Evolutionary conservation across 1,140 invertebrate species (phyloP).

Genomic region (Drosophila athabasca): DNA sequence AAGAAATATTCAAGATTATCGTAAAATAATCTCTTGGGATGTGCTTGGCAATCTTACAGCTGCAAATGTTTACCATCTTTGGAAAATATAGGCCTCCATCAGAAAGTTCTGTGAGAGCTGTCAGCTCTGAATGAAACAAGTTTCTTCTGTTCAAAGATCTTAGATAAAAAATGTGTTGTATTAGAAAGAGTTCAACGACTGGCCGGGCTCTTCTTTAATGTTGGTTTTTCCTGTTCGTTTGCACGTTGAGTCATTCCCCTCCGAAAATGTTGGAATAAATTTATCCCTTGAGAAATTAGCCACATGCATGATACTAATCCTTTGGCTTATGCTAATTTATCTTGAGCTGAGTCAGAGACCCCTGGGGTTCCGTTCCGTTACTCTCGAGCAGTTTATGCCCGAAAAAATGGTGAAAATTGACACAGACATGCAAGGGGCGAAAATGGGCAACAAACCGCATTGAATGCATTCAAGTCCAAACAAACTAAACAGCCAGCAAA

Average conservation of each 20-base stretch:
- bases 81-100: no score
- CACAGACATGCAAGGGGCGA: slow-evolving; percentile 29
- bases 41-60: no score
- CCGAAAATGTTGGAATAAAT: neutral
- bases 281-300: slow-evolving; percentile 21
- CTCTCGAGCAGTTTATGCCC: slow-evolving; percentile 6
- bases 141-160: no score
- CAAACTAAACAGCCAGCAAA: slow-evolving; percentile 35
- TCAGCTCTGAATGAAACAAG: no score
- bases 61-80: no score
- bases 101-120: no score
- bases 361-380: slow-evolving; percentile 17
- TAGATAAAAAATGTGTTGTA: no score
- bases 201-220: no score
- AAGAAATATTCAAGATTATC: no score
- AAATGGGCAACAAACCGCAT: slow-evolving; percentile 52
- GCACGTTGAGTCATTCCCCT: slow-evolving; percentile 9
- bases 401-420: slow-evolving; percentile 41
- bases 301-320: slow-evolving; percentile 56
- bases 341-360: slow-evolving; percentile 51
- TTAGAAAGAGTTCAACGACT: no score
- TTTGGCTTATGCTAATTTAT: slow-evolving; percentile 62
- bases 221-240: neutral
- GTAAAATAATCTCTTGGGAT: no score
- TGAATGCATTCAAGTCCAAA: slow-evolving; percentile 54